Conservation (phyloP, 1,140 invertebrate species). For the Hylaeus volcanicus region DNA sequence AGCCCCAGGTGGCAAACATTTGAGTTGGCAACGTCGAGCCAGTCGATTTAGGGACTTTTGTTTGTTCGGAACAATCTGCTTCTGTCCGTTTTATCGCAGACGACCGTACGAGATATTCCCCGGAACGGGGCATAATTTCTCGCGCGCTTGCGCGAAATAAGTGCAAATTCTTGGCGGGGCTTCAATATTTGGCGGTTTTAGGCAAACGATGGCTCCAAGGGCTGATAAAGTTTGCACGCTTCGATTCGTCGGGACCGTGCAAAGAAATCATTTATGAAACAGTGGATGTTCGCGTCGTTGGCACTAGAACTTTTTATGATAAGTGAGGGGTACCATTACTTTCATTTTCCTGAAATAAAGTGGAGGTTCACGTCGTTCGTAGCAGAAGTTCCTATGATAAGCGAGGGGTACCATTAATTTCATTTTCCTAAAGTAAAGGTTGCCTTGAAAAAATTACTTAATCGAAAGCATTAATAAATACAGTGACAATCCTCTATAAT, state of each 20-base stretch:
- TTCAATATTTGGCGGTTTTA: slow-evolving; percentile 32
- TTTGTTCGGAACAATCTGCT: slow-evolving; percentile 54
- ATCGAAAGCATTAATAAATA: too few species aligned
- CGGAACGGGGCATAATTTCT: background rate
- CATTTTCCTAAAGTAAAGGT: too few species aligned
- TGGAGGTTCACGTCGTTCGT: too few species aligned
- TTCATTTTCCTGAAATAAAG: too few species aligned
- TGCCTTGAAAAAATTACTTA: too few species aligned
- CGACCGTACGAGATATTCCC: background rate
- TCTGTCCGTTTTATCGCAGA: slow-evolving; percentile 35
- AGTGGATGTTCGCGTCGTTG: too few species aligned
- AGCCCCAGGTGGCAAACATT: slow-evolving; percentile 60
- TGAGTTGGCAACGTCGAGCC: slow-evolving; percentile 57
- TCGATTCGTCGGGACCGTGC: background rate
- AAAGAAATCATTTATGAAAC: too few species aligned
- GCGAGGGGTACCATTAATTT: too few species aligned
- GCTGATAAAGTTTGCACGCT: background rate
- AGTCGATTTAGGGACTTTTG: slow-evolving; percentile 51
- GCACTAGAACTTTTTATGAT: too few species aligned
- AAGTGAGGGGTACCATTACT: too few species aligned
- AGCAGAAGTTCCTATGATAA: too few species aligned
- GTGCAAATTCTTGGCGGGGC: background rate
- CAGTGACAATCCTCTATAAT: too few species aligned
- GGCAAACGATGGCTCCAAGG: background rate
- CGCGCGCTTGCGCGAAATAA: slow-evolving; percentile 23